Base-by-base conservation (phyloP, 2,888 invertebrate species). In the Melitaea athalia region DNA sequence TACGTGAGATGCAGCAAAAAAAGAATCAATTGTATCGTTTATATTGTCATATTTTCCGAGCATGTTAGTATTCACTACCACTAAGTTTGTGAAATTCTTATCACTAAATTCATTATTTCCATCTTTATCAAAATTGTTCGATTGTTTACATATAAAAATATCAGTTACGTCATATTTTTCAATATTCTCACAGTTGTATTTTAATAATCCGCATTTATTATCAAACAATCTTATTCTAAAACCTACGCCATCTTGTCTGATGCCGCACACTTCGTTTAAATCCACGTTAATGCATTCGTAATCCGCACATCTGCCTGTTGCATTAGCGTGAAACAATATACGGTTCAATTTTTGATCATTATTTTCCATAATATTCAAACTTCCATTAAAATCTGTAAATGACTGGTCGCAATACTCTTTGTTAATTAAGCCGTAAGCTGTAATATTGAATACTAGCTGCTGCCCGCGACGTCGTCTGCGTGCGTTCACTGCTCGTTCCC, bases 1-100 rank as follows among this genome's bases (percentile, higher is more conserved):
- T 3, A 84, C 73, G 67, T 90, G 91, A 0, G 91, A 91, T 0
- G 85, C 79, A 14, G 86, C 85, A 68, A 91, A 91, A 72, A 91
- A 92, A 38, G 83, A 82, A 3, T 84, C 80, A 10, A 90, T 80
- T 24, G 85, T 85, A 1, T 85, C 80, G 66, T 88, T 91, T 4
- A 87, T 75, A 63, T 87, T 78, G 11, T 66, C 63, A 15, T 66
- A 45, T 1, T 67, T 70, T 53, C 83, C 80, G 12, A 85, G 75
- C 73, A 81, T 77, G 2, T 82, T 76, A 11, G 79, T 81, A 49
- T 86, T 81, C 0, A 91, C 75, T 0, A 91, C 75, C 1, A 91
- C 63, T 3, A 89, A 10, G n/a, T 64, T 72, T 17, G 70, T 69
- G 11, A 85, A 11, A 31, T 57, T 67, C 14, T 33, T 55, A 17